phyloP scores from a whole-genome alignment of 1,140 invertebrate genomes.

The Leptopilina clavipes region DNA sequence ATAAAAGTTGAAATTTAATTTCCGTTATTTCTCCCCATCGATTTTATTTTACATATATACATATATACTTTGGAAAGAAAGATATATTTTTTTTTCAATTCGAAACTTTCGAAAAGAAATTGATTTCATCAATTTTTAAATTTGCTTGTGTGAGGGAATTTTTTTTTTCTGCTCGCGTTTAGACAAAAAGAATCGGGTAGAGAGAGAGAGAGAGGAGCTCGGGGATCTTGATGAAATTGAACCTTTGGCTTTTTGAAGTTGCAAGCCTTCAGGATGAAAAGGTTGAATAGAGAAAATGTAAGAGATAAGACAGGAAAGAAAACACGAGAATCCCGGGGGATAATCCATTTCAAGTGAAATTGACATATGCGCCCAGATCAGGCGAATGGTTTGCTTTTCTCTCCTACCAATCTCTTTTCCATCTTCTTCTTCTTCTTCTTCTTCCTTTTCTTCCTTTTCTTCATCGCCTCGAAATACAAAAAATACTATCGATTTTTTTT shows the following conservation, averaged over 20 bases:
- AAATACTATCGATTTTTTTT: too few species aligned
- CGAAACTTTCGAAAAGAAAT: too few species aligned
- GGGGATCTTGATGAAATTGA: slow-evolving; percentile 22
- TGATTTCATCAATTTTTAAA: background rate
- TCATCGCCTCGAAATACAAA: too few species aligned
- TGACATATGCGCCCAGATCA: slow-evolving; percentile 26
- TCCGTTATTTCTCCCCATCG: too few species aligned
- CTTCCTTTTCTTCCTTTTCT: too few species aligned
- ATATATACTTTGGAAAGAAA: too few species aligned
- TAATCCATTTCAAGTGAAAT: slow-evolving; percentile 34
- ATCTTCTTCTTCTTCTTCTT: slow-evolving; percentile 18
- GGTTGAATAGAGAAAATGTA: slow-evolving; percentile 30
- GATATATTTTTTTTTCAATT: too few species aligned
- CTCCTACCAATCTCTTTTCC: slow-evolving; percentile 1
- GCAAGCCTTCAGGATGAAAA: slow-evolving; percentile 26
- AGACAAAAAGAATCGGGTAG: background rate
- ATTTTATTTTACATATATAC: too few species aligned
- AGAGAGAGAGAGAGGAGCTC: too few species aligned
- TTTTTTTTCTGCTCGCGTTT: background rate
- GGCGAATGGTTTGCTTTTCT: slow-evolving; percentile 7
- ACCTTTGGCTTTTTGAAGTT: slow-evolving; percentile 26
- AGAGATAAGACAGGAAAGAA: slow-evolving; percentile 24
- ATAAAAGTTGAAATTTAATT: too few species aligned
- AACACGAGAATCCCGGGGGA: slow-evolving; percentile 15
- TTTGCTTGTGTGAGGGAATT: background rate